Evolutionary conservation across 2,113 vertebrate species (phyloP), one percentile per base, ranked within the genome.

Genomic region (Sciurus niger): DNA sequence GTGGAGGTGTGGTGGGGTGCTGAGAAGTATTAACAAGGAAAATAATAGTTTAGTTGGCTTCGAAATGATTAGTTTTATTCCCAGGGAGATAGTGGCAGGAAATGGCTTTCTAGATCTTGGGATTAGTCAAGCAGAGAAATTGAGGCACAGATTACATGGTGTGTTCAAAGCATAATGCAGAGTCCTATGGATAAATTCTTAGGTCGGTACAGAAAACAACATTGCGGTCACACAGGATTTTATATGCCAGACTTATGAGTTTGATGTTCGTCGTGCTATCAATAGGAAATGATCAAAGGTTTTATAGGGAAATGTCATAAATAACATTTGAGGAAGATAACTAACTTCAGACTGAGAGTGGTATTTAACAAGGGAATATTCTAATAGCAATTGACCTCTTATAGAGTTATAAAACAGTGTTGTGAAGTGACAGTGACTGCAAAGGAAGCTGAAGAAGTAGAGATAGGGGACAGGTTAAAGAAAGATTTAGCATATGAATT

Each of bases 271-370:
- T 94, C 8, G 32, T 85, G 20, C 67, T 37, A 80, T 80, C 20
- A 55, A 34, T 34, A 82, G 85, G 51, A 79, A 79, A 37, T 68
- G 51, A 92, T 58, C 17, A 91, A 37, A 72, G 48, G 86, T 70
- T 82, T 77, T 55, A 77, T 4, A 22, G n/a, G 40, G 60, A 77
- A 87, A 70, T 83, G 24, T 67, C 43, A 77, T n/a, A 46, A 8
- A 63, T 93, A 58, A 28, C 51, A 87, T 60, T 84, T 87, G 87
- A 88, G 77, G 82, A 91, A 83, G 68, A 83, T 37, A 83, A 63
- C 24, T 51, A 87, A 86, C 40, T 93, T 18, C 13, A 63, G n/a
- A 67, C 78, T 70, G 74, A 93, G 10, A 70, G 55, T 12, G 90
- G 30, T 11, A 88, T 91, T 93, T 87, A 76, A 72, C 10, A 65